These are phyloP conservation scores for Tigriopus californicus DNA, from an alignment of 2,888 invertebrate species.

Conservation along the genomic window DNA sequence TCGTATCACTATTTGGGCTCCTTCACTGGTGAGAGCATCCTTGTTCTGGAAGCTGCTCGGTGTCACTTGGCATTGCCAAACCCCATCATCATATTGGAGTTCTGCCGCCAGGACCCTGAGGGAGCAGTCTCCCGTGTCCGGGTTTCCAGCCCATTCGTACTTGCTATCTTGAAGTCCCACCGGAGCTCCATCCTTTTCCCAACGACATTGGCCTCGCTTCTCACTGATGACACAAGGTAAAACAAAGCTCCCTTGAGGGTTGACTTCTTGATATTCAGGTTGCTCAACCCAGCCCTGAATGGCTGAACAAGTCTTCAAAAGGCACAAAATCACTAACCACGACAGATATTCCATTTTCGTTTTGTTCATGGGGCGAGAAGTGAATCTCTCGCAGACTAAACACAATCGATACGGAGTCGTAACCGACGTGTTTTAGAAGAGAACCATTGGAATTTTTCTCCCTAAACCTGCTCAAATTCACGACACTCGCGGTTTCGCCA, in stretches of 20 bases:
- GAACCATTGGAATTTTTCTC: no score
- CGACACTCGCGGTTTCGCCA: no score
- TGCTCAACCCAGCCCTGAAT: slow-evolving; percentile 60
- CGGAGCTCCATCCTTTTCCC: slow-evolving; percentile 86
- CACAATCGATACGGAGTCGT: no score
- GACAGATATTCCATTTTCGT: no score
- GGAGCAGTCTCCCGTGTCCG: slow-evolving; percentile 47
- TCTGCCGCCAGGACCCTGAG: slow-evolving; percentile 64
- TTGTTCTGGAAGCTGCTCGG: slow-evolving; percentile 61
- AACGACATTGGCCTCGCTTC: slow-evolving; percentile 68
- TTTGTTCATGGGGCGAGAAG: no score
- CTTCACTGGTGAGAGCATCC: slow-evolving; percentile 66
- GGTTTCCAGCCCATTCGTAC: slow-evolving; percentile 40
- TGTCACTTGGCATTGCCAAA: slow-evolving; percentile 86
- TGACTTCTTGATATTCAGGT: slow-evolving; percentile 70
- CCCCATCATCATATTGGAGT: slow-evolving; percentile 67
- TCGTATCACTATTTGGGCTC: slow-evolving; percentile 64
- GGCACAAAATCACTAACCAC: no score
- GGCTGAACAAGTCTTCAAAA: neutral
- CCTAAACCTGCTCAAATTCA: no score
- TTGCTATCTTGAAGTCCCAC: slow-evolving; percentile 70
- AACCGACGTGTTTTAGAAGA: no score
- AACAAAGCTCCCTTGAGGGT: slow-evolving; percentile 69
- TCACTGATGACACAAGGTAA: slow-evolving; percentile 67
- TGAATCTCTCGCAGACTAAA: no score